Evolutionary conservation across 2,888 invertebrate genomes (phyloP), one percentile per base, ranked within the genome.

Genomic region (Eretmocerus hayati): DNA sequence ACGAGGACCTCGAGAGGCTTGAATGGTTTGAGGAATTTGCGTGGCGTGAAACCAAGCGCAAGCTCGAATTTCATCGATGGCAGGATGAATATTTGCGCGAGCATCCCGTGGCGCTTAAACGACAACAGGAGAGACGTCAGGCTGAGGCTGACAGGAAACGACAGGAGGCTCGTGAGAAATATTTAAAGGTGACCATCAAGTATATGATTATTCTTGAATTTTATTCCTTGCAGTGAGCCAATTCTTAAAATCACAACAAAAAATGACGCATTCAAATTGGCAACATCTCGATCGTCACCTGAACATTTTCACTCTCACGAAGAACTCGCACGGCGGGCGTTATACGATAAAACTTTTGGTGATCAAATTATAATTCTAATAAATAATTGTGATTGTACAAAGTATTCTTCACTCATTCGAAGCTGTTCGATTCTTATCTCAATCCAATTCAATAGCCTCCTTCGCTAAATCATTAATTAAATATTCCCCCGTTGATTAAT

Each of bases 141-240:
- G 58, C 60, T 8, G 59, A 65, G 48, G 59, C 74, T 67, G 59
- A 77, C 76, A 65, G 81, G 79, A 52, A 82, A 79, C 57, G 82
- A 78, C 48, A 74, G 78, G 59, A 83, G 22, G 57, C 64, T 2
- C 51, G 58, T 18, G 54, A 56, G 26, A 54, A 53, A 21, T 59
- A 56, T 39, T 11, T 60, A 4, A 46, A 21, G 46, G 53, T 53
- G 39, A 23, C 15, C 15, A 23, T 3, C 16, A 40, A 4, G 9
- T 22, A 26, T 13, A 4, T 18, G 11, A 36, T 26, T 23, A 15
- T 5, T 36, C 20, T 33, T 36, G 9, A 8, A 4, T 5, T 16
- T 39, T 13, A 38, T 20, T n/a, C 5, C 23, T 37, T 39, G 13
- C 5, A n/a, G n/a, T n/a, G n/a, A n/a, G n/a, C n/a, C n/a, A n/a